Conservation (phyloP, 2,797 vertebrate genomes). For the Danio choprae region DNA sequence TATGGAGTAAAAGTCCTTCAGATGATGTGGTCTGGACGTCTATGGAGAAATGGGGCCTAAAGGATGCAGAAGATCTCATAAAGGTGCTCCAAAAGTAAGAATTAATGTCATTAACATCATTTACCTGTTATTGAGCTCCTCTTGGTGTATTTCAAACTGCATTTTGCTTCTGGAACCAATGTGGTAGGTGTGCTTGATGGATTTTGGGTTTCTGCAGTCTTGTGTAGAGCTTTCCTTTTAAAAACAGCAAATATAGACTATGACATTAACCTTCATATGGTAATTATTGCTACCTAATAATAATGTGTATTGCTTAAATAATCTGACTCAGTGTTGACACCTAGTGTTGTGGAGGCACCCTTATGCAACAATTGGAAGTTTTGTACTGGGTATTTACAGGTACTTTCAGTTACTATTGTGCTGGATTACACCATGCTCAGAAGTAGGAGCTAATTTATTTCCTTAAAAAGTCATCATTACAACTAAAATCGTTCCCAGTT, state of each 20-base stretch:
- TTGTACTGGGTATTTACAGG: no score
- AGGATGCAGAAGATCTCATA: neutral
- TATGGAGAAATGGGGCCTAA: conserved; percentile 84
- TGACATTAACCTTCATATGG: neutral
- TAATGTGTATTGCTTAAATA: neutral
- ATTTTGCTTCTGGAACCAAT: conserved; percentile 79
- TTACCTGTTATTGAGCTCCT: conserved; percentile 80
- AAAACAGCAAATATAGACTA: neutral
- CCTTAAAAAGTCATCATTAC: no score
- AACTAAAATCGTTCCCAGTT: no score
- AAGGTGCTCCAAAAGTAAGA: neutral
- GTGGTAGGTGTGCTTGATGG: conserved; percentile 66
- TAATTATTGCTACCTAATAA: neutral
- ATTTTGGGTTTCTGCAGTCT: conserved; percentile 48
- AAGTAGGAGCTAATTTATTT: no score
- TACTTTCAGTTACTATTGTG: no score
- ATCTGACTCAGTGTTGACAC: neutral
- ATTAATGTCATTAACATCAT: neutral
- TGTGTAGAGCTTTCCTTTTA: conserved; percentile 20
- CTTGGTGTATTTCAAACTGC: conserved; percentile 73
- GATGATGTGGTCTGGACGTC: conserved; percentile 79
- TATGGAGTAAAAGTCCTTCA: conserved; percentile 82
- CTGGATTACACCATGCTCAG: no score
- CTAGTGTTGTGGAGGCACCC: neutral
- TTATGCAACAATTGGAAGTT: neutral